A percentile compares a stretch with the other conserved stretches of the same genome.
Conservation (phyloP, 2,797 vertebrate species). For the Coregonus ussuriensis region DNA sequence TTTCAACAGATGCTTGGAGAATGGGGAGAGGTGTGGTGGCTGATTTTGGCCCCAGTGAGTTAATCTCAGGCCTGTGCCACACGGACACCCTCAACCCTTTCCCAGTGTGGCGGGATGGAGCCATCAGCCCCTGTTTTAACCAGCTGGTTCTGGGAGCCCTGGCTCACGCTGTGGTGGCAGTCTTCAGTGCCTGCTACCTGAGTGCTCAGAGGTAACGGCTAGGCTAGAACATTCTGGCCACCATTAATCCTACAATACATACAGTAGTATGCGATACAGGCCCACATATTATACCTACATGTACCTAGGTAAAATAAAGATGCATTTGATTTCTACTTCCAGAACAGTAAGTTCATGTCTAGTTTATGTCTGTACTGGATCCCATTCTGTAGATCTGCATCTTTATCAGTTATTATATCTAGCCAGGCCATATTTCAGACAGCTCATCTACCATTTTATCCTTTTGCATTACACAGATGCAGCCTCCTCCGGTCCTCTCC, state of each 20-base stretch:
- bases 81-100: constrained; percentile 75
- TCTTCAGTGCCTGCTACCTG: constrained; percentile 84
- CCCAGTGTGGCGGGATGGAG: constrained; percentile 83
- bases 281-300: neutral
- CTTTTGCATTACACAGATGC: constrained; percentile 48
- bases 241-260: neutral
- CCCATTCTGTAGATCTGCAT: neutral
- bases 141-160: constrained; percentile 84
- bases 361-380: neutral
- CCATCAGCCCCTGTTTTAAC: constrained; percentile 87
- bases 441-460: neutral
- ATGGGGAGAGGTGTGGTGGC: constrained; percentile 42
- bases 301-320: neutral
- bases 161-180: constrained; percentile 81
- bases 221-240: neutral
- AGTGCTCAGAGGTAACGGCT: constrained; percentile 65
- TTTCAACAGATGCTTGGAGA: neutral
- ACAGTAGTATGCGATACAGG: neutral
- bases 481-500: constrained; percentile 36
- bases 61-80: constrained; percentile 82
- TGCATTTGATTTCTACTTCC: neutral
- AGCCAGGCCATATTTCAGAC: neutral
- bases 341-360: neutral
- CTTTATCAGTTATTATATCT: neutral
- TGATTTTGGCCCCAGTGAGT: constrained; percentile 57